These are phyloP conservation scores for Nemopilema nomurai DNA, from an alignment of 30 jellyfish, hydroid and myxozoan genomes.

Conservation along the genomic window DNA sequence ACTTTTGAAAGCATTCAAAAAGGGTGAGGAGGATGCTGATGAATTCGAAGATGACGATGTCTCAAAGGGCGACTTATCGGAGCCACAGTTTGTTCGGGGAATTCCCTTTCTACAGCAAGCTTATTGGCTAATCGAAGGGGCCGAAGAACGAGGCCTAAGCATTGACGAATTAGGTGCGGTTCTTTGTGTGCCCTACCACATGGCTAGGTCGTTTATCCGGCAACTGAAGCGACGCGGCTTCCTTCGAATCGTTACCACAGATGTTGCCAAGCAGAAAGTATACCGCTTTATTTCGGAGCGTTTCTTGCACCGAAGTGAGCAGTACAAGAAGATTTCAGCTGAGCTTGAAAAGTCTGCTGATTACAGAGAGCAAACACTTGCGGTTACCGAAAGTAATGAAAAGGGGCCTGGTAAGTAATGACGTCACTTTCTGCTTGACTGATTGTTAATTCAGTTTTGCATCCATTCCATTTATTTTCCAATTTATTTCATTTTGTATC, in stretches of 20 bases:
- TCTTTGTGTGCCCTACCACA: conserved; percentile 63
- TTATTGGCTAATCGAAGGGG: conserved; percentile 57
- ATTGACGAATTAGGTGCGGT: conserved; percentile 60
- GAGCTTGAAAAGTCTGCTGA: conserved; percentile 36
- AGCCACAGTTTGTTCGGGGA: conserved; percentile 72
- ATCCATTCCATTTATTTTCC: no score
- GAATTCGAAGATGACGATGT: conserved; percentile 71
- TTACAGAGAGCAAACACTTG: neutral
- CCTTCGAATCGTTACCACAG: conserved; percentile 29
- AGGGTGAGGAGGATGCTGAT: conserved; percentile 41
- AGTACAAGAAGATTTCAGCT: conserved; percentile 35
- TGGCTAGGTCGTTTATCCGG: conserved; percentile 70
- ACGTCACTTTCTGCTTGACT: neutral
- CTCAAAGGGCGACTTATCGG: conserved; percentile 54
- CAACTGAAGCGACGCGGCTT: conserved; percentile 32
- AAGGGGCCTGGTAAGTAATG: neutral
- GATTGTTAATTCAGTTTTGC: no score
- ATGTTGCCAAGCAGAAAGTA: conserved; percentile 57
- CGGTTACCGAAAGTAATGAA: neutral
- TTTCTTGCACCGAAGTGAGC: conserved; percentile 53
- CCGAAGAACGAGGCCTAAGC: conserved; percentile 61
- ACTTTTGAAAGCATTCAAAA: conserved; percentile 40
- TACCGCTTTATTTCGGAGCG: conserved; percentile 39
- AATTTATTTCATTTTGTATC: no score
- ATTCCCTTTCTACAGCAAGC: conserved; percentile 68